Conservation (phyloP, 1,140 invertebrate genomes). For the Mycetomoellerius zeteki region DNA sequence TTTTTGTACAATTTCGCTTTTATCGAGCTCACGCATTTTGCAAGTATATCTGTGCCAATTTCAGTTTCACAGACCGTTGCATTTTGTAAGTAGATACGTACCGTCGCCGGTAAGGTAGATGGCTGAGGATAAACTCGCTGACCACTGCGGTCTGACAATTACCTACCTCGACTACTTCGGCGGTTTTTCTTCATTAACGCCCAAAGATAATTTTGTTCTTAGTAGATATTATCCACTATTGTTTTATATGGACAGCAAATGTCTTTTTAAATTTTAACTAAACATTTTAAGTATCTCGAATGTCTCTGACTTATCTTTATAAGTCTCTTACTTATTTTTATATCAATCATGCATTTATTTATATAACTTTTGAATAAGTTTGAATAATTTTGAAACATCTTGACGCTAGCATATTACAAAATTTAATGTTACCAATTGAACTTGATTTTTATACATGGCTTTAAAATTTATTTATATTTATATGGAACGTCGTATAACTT, state of each 20-base stretch:
- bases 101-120: conserved; percentile 72
- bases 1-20: not conserved
- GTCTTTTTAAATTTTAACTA: conserved; percentile 21
- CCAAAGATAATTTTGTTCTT: conserved; percentile 46
- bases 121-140: conserved; percentile 58
- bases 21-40: not conserved
- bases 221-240: conserved; percentile 2
- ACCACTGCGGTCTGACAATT: conserved; percentile 55
- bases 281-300: not conserved
- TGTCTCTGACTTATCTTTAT: too few species aligned
- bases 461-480: not conserved
- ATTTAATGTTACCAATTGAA: not conserved
- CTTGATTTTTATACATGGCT: not conserved
- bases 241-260: not conserved
- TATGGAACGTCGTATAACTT: not conserved
- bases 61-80: not conserved
- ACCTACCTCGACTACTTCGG: conserved; percentile 39
- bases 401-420: not conserved
- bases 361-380: not conserved
- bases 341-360: not conserved
- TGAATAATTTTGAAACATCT: not conserved
- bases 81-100: not conserved
- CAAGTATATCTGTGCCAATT: not conserved
- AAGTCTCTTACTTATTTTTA: conserved; percentile 15
- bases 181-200: conserved; percentile 33